Percentiles rank a stretch among this genome's conserved stretches.
Evolutionary conservation across 92 coral and sea anemone species (phyloP).

Genomic region (Bergia puertoricense): DNA sequence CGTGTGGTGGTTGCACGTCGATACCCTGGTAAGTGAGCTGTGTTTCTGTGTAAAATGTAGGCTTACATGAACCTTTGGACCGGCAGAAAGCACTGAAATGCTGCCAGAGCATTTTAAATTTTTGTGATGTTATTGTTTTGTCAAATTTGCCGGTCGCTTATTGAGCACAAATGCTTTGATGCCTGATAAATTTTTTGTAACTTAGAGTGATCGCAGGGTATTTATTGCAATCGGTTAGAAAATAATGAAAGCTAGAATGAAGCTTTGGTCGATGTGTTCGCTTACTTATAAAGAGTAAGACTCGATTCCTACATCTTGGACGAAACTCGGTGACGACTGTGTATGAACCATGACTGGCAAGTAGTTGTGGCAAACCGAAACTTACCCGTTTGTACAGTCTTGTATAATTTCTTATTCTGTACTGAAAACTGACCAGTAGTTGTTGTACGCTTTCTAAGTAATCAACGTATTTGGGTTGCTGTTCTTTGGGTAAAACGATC

Average conservation of each 20-base stretch:
- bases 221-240: neutral
- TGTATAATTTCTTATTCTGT: neutral
- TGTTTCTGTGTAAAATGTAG: conserved; percentile 3
- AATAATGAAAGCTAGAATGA: neutral
- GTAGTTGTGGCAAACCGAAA: neutral
- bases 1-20: conserved; percentile 90
- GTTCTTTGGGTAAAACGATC: neutral
- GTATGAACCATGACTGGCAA: neutral
- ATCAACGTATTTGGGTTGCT: neutral
- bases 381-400: neutral
- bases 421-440: neutral
- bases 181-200: conserved; percentile 20
- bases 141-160: conserved; percentile 44
- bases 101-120: conserved; percentile 26
- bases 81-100: conserved; percentile 12
- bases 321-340: neutral
- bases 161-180: conserved; percentile 14
- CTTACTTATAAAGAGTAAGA: neutral
- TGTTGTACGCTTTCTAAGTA: neutral
- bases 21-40: conserved; percentile 79
- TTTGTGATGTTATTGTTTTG: conserved; percentile 45
- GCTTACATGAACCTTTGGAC: neutral
- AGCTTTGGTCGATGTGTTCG: neutral
- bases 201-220: neutral
- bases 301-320: conserved; percentile 11